Percentiles rank a stretch among this genome's conserved stretches.
phyloP scores from a whole-genome alignment of 2,113 vertebrate species.

The Tenebrosternarchus preto region DNA sequence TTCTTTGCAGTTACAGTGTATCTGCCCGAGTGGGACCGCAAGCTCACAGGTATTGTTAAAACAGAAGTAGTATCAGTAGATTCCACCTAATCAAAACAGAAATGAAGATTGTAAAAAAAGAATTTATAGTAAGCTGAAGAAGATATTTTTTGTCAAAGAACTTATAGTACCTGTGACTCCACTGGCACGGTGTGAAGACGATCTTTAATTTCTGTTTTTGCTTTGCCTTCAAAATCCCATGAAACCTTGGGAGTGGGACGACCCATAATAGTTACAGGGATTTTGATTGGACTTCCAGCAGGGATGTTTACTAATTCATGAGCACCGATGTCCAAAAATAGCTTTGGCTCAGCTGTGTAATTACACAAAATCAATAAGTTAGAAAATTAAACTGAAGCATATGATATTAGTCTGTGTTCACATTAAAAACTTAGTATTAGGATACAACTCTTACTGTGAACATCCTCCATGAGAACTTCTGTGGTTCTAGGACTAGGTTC shows the following conservation, averaged over 20 bases:
- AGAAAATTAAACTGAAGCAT: background rate
- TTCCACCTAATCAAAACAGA: conserved; percentile 76
- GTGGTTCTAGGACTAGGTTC: conserved; percentile 89
- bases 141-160: background rate
- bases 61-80: conserved; percentile 85
- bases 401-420: background rate
- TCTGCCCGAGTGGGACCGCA: conserved; percentile 89
- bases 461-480: conserved; percentile 87
- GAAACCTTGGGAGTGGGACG: conserved; percentile 90
- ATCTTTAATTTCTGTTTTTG: conserved; percentile 87
- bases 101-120: background rate
- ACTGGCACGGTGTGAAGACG: conserved; percentile 88
- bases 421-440: background rate
- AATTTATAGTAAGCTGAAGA: background rate
- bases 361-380: conserved; percentile 25
- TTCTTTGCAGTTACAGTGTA: conserved; percentile 97
- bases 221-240: conserved; percentile 96
- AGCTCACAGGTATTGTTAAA: conserved; percentile 82
- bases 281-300: conserved; percentile 88
- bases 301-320: conserved; percentile 84
- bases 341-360: conserved; percentile 83
- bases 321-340: conserved; percentile 83
- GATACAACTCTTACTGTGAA: conserved; percentile 78
- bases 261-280: conserved; percentile 87
- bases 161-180: conserved; percentile 72